A percentile compares a stretch with the other conserved stretches of the same genome.
Evolutionary conservation across 2,797 vertebrate genomes (phyloP).

Genomic region (Ispidina picta): DNA sequence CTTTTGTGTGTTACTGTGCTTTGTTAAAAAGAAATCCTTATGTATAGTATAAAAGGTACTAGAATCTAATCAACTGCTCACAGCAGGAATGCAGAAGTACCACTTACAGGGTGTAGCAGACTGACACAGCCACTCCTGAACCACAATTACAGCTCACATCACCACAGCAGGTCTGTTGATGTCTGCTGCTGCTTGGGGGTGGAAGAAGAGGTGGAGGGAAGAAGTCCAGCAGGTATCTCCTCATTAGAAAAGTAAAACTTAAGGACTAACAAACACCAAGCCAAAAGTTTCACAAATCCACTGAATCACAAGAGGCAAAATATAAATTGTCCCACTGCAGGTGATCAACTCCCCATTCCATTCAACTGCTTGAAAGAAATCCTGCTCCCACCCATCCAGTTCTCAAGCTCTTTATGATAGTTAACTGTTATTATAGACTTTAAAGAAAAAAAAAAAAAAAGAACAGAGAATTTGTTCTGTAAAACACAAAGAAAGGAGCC

Average conservation of each 20-base stretch:
- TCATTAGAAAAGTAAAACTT: background rate
- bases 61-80: constrained; percentile 50
- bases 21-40: constrained; percentile 2
- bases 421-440: background rate
- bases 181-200: background rate
- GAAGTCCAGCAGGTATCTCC: background rate
- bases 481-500: background rate
- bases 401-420: background rate
- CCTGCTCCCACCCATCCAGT: background rate
- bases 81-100: constrained; percentile 44
- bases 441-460: background rate
- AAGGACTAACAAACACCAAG: background rate
- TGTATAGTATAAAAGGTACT: constrained; percentile 32
- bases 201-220: background rate
- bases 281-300: background rate
- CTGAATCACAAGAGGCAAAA: background rate
- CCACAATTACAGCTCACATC: constrained; percentile 41
- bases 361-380: background rate
- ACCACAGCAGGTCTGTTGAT: constrained; percentile 12
- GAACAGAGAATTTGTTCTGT: background rate
- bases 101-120: constrained; percentile 31
- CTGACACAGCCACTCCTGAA: constrained; percentile 37
- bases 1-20: background rate
- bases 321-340: background rate
- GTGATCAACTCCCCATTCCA: background rate